phyloP scores from a whole-genome alignment of 2,113 vertebrate species.

The Rhynchomys soricoides region DNA sequence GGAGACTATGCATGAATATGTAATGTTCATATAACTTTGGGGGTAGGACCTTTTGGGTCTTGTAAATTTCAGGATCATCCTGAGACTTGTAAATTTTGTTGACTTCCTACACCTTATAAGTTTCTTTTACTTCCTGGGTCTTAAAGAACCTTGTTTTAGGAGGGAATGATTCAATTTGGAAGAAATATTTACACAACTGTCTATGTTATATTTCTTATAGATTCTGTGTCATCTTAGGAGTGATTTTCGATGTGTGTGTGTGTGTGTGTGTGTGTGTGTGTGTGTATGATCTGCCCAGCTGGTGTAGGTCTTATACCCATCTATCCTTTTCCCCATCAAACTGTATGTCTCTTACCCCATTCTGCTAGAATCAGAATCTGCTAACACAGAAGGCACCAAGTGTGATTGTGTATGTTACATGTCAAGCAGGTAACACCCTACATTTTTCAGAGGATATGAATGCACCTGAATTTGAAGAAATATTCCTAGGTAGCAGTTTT shows the following conservation, averaged over 20 bases:
- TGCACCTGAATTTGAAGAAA: background rate
- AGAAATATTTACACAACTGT: background rate
- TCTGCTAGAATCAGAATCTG: background rate
- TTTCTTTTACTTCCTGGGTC: background rate
- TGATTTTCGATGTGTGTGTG: constrained; percentile 79
- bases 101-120: background rate
- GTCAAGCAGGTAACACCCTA: background rate
- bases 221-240: constrained; percentile 95
- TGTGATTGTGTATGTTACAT: background rate
- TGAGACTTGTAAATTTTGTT: background rate
- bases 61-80: background rate
- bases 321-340: background rate
- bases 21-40: background rate
- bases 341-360: background rate
- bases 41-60: background rate
- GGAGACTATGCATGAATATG: background rate
- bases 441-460: background rate
- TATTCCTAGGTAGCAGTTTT: constrained; percentile 10
- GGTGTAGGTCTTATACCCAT: background rate
- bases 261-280: background rate
- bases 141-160: background rate
- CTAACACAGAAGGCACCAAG: background rate
- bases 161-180: background rate
- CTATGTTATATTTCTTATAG: constrained; percentile 84
- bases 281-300: background rate